Conservation (phyloP, 2,113 vertebrate species). For the Myotis yumanensis region DNA sequence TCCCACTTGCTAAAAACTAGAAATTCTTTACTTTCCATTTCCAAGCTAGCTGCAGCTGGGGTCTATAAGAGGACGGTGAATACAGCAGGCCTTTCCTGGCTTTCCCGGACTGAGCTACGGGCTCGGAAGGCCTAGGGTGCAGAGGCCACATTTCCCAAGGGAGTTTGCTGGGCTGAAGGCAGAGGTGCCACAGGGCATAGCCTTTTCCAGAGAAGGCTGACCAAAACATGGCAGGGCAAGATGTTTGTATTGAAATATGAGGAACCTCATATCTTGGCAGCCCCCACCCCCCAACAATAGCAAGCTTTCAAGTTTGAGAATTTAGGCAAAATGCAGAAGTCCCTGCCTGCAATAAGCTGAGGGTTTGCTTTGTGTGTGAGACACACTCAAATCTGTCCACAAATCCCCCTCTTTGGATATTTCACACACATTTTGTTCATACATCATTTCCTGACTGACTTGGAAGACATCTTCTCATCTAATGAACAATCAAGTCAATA, state of each 20-base stretch:
- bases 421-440: slow-evolving; percentile 40
- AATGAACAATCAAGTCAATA: slow-evolving; percentile 55
- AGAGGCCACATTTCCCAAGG: background rate
- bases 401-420: background rate
- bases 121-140: background rate
- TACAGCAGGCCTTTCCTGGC: background rate
- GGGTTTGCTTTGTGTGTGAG: background rate
- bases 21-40: background rate
- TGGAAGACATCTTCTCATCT: slow-evolving; percentile 61
- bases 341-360: background rate
- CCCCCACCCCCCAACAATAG: background rate
- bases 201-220: background rate
- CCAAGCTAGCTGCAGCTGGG: background rate
- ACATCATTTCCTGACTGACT: slow-evolving; percentile 40
- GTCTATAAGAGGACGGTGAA: background rate
- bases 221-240: background rate
- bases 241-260: slow-evolving; percentile 49
- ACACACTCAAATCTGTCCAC: background rate
- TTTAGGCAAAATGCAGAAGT: slow-evolving; percentile 36
- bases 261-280: slow-evolving; percentile 2
- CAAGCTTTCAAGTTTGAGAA: slow-evolving; percentile 25
- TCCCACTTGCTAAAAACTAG: slow-evolving; percentile 34
- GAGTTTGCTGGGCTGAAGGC: background rate
- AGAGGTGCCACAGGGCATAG: background rate
- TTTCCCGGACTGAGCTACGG: background rate